A percentile compares a stretch with the other conserved stretches of the same genome.
phyloP scores from a whole-genome alignment of 2,797 vertebrate genomes.

The Premnoplex brunnescens region DNA sequence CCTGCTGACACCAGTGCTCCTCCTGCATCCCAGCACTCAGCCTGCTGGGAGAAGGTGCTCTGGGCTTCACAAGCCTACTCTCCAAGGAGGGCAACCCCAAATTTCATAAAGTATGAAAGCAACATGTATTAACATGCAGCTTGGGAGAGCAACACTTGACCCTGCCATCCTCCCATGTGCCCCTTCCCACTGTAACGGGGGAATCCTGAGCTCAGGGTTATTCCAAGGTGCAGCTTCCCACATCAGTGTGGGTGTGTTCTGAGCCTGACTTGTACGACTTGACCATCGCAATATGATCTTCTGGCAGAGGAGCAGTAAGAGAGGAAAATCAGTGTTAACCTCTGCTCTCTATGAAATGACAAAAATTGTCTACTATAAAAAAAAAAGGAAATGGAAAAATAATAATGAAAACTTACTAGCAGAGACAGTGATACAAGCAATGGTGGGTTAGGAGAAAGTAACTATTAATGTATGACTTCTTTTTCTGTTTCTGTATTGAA shows the following conservation, averaged over 20 bases:
- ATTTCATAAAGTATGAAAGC: background rate
- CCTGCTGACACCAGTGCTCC: background rate
- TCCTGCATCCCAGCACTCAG: fast-evolving
- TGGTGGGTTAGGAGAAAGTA: background rate
- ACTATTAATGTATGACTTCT: background rate
- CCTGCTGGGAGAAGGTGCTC: background rate
- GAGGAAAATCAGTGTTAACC: fast-evolving
- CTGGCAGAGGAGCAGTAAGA: background rate
- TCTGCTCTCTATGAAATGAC: background rate
- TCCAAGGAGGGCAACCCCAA: background rate
- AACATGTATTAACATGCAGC: fast-evolving
- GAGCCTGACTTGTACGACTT: background rate
- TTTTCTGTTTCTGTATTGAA: background rate
- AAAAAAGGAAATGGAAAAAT: background rate
- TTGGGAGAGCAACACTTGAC: background rate
- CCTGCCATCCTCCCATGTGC: background rate
- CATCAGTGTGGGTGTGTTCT: fast-evolving
- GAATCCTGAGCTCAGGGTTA: background rate
- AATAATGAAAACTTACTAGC: background rate
- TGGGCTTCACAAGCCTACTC: background rate
- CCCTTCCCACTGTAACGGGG: background rate
- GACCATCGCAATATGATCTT: fast-evolving
- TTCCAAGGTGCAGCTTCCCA: background rate
- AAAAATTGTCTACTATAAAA: background rate
- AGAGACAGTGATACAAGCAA: background rate